phyloP scores from a whole-genome alignment of 2,797 vertebrate genomes.

The Austrolebias charrua region DNA sequence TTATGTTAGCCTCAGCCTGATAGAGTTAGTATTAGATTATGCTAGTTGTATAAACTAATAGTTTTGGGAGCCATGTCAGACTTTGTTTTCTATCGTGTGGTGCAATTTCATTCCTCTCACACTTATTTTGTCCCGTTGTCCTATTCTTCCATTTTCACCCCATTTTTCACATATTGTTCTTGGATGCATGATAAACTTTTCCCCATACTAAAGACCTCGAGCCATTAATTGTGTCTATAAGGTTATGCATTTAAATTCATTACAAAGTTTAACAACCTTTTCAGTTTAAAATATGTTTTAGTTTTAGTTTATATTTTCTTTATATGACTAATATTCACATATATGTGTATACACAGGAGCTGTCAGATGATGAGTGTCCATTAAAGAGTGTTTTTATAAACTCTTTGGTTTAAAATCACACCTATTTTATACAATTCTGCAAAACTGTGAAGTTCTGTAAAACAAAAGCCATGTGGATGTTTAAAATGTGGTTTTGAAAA shows the following conservation, averaged over 20 bases:
- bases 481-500: neutral
- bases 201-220: slow-evolving; percentile 64
- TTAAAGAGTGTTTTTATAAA: neutral
- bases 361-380: slow-evolving; percentile 45
- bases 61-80: slow-evolving; percentile 29
- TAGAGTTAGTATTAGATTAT: neutral
- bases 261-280: slow-evolving; percentile 6
- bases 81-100: too few relatives aligned
- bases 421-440: neutral
- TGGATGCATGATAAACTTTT: slow-evolving; percentile 85
- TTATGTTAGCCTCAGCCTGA: neutral
- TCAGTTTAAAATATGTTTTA: neutral
- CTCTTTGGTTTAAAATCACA: neutral
- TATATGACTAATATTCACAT: neutral
- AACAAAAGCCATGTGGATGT: neutral
- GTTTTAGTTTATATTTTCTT: slow-evolving; percentile 3
- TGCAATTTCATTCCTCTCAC: slow-evolving; percentile 45
- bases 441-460: neutral
- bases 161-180: slow-evolving; percentile 69
- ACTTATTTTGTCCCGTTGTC: slow-evolving; percentile 17
- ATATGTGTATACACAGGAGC: slow-evolving; percentile 65
- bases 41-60: neutral
- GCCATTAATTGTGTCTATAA: slow-evolving; percentile 63
- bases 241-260: slow-evolving; percentile 53
- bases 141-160: too few relatives aligned